Base-by-base conservation (phyloP, 2,797 vertebrate species). In the Somateria mollissima region DNA sequence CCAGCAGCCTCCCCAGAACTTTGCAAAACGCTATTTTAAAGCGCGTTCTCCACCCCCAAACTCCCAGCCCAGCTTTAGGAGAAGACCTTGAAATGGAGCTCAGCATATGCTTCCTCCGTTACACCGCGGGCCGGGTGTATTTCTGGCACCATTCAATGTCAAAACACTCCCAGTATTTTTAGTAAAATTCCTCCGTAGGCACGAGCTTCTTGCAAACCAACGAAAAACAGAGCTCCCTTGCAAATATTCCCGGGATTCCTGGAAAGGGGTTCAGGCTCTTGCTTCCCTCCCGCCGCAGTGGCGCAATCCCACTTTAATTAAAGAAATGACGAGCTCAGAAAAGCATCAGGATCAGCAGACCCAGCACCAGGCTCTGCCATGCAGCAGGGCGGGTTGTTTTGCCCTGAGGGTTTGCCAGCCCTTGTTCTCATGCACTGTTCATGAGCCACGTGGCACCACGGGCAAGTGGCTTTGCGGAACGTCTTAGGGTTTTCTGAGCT, bases 91-190 rank as follows among this genome's bases (percentile, higher is more conserved):
- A 43, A 89, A 72, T 3, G 71, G 89, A 94, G 81, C 2, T 5
- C 5, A 82, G 87, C 94, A 82, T 62, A 67, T 90, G 92, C 75
- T 93, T 70, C 67, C 73, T 84, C 39, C 21, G 4, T 43, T 37
- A 36, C 32, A 24, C 85, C 6, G 17, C 5, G 45, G 54, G 45
- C 25, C 6, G 75, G 79, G 65, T 76, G 49, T 47, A 71, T 75
- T 93, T 84, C 92, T 89, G 89, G 92, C 87, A 72, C 87, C 30
- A 1, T 66, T 56, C 71, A 13, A 45, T 93, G 89, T 88, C 86
- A 92, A 90, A 94, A 92, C 89, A 88, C 74, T 77, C 61, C 34
- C 27, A 0, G 86, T 80, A 86, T 94, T 94, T 94, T 92, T 93
- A 84, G 91, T 72, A 56, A 53, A 51, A 74, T 7, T 41, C 80